Base-by-base conservation (phyloP, 2,113 vertebrate species). In the Columbina picui region DNA sequence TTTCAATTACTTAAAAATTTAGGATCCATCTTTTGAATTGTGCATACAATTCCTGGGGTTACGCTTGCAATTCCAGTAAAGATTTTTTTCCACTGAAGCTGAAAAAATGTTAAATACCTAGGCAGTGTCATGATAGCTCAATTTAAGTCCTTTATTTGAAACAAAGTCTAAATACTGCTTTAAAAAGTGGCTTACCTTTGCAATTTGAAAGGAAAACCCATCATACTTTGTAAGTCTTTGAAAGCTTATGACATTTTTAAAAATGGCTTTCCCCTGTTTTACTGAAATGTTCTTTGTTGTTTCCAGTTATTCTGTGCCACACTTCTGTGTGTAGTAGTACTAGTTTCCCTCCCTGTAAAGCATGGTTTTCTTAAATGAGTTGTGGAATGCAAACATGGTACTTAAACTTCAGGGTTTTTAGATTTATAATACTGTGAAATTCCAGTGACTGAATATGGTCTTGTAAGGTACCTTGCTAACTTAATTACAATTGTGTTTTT, bases 401-500 rank as follows among this genome's bases (percentile, higher is more conserved):
- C 19, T 87, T 64, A 21, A 76, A 3, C 30, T 75, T 87, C 29
- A 53, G 38, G 18, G 5, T 5, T 75, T 85, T 74, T 82, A 49
- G 56, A 29, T 86, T 5, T 56, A 43, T 53, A 71, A 55, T 55
- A 22, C 36, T 81, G 30, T 78, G 36, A 90, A 88, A 60, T 76
- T 90, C 47, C 69, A 91, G 12, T 80, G 43, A 55, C 79, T 75
- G 65, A 68, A 21, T 41, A 14, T 50, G 32, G 43, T 89, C 14
- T 70, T 57, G 41, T 86, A 53, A 17, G 10, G 25, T 68, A 90
- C 27, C 65, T 95, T 70, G 14, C 60, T 96, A 43, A 96, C 65
- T 73, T 87, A 68, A 73, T 70, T 93, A 55, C 18, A 74, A 84
- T 94, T 97, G 73, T 91, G 36, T 83, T 93, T 96, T 36, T 94